These are phyloP conservation scores for Candidula unifasciata DNA, from an alignment of 2,888 invertebrate genomes.

Conservation along the genomic window DNA sequence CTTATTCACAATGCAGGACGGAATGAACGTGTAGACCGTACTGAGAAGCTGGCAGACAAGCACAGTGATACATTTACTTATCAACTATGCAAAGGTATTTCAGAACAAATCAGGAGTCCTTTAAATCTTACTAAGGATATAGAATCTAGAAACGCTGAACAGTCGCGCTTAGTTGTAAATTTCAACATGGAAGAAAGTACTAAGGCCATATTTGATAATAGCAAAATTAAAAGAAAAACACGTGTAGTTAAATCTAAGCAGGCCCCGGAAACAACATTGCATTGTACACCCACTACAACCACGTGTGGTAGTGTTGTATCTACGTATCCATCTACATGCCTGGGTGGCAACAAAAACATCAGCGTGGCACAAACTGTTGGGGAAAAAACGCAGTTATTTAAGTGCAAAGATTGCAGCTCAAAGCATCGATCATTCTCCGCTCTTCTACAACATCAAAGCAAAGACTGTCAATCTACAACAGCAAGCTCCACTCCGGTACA, in stretches of 20 bases:
- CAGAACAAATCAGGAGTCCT: background rate
- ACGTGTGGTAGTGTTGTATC: background rate
- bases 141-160: background rate
- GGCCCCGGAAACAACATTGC: background rate
- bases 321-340: no score
- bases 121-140: background rate
- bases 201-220: background rate
- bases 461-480: background rate
- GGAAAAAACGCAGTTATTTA: background rate
- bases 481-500: background rate
- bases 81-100: no score
- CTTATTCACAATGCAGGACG: background rate
- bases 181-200: background rate
- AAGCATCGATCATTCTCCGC: background rate
- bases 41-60: background rate
- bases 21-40: background rate
- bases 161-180: no score
- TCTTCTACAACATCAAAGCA: conserved; percentile 15
- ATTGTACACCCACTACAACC: background rate
- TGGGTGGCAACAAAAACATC: no score
- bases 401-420: conserved; percentile 10
- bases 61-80: no score
- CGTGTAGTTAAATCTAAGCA: background rate
- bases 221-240: background rate
- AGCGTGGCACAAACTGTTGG: no score